Percentiles rank a stretch among this genome's conserved stretches.
phyloP scores from a whole-genome alignment of 2,113 vertebrate species.

The Larimichthys crocea region DNA sequence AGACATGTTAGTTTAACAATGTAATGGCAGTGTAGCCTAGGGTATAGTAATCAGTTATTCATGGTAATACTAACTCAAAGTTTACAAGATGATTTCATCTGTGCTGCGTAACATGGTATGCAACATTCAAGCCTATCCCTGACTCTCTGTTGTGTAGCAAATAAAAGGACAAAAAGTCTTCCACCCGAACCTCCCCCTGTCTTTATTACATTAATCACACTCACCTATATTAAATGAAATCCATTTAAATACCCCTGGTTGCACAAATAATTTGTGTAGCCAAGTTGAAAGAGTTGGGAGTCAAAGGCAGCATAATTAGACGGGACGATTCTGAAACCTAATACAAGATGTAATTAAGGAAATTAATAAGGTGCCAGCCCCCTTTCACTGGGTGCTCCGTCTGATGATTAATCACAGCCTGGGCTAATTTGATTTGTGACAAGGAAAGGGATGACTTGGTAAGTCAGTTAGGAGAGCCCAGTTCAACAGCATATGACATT shows the following conservation, averaged over 20 bases:
- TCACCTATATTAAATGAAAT: slow-evolving; percentile 69
- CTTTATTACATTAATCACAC: slow-evolving; percentile 70
- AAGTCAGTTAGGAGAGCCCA: slow-evolving; percentile 80
- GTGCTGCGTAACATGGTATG: not conserved
- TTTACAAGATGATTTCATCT: not conserved
- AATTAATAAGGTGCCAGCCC: slow-evolving; percentile 87
- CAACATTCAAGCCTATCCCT: not conserved
- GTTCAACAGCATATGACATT: slow-evolving; percentile 80
- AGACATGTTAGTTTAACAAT: not conserved
- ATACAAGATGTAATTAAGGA: slow-evolving; percentile 88
- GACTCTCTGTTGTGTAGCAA: slow-evolving; percentile 7
- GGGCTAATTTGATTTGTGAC: slow-evolving; percentile 87
- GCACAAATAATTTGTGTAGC: slow-evolving; percentile 82
- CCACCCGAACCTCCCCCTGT: slow-evolving; percentile 14
- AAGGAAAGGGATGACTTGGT: slow-evolving; percentile 82
- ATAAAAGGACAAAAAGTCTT: slow-evolving; percentile 33
- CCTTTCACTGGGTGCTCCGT: slow-evolving; percentile 74
- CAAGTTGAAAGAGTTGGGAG: slow-evolving; percentile 79
- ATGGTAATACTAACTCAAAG: not conserved
- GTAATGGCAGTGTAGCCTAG: not conserved
- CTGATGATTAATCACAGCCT: slow-evolving; percentile 85
- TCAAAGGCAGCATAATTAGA: slow-evolving; percentile 85
- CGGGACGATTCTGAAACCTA: slow-evolving; percentile 81
- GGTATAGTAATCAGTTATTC: not conserved
- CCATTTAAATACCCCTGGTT: slow-evolving; percentile 71